Conservation (phyloP, 2,797 vertebrate genomes). For the Scleropages formosus region DNA sequence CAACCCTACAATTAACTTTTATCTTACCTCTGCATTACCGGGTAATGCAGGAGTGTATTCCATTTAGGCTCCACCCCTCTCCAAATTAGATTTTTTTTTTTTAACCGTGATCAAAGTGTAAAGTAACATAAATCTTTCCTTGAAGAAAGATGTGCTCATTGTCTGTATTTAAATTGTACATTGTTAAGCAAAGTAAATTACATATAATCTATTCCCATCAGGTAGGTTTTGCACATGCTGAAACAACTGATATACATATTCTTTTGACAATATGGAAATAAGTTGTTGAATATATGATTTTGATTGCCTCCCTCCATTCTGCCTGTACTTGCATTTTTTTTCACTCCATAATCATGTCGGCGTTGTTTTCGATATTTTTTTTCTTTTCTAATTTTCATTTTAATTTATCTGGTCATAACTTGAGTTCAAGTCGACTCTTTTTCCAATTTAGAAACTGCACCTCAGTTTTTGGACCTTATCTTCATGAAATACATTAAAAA, state of each 20-base stretch:
- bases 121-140: not conserved
- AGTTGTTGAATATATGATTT: no score
- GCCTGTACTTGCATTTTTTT: not conserved
- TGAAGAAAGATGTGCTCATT: no score
- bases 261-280: not conserved
- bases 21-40: not conserved
- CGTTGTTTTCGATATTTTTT: constrained; percentile 6
- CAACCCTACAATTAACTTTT: constrained; percentile 6
- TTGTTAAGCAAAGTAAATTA: not conserved
- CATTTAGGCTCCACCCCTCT: not conserved
- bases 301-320: not conserved
- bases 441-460: not conserved
- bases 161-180: constrained; percentile 13
- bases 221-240: not conserved
- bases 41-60: not conserved
- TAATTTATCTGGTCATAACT: constrained; percentile 16
- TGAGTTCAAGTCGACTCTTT: constrained; percentile 17
- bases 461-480: constrained; percentile 4
- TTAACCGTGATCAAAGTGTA: not conserved
- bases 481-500: no score
- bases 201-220: not conserved
- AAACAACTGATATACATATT: not conserved
- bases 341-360: not conserved
- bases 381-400: constrained; percentile 15
- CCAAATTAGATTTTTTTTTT: constrained; percentile 4